Conservation (phyloP, 2,888 invertebrate genomes). For the Pristionchus exspectatus region DNA sequence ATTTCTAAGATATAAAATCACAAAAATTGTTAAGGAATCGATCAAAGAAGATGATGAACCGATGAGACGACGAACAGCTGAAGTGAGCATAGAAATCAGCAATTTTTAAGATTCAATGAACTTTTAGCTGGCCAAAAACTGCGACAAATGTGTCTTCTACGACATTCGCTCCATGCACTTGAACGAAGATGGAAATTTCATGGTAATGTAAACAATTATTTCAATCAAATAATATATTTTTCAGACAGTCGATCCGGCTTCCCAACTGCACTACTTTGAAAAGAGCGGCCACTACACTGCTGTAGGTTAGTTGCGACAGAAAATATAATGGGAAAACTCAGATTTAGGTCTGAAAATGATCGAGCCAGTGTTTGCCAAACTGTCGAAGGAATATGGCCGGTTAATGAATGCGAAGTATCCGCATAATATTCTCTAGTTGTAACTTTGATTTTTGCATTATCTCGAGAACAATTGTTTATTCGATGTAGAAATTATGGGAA, state of each 20-base stretch:
- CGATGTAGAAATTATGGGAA: too few species aligned
- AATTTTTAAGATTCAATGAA: neutral
- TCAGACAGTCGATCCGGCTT: neutral
- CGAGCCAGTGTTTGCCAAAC: neutral
- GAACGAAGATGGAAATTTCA: neutral
- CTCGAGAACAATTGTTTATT: too few species aligned
- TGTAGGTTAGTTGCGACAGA: neutral
- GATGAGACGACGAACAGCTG: neutral
- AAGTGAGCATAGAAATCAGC: neutral
- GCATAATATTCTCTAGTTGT: constrained; percentile 7
- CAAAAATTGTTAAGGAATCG: neutral
- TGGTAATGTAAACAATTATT: neutral
- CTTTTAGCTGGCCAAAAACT: neutral
- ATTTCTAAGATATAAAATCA: neutral
- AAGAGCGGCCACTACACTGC: neutral
- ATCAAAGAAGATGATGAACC: neutral
- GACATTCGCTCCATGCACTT: neutral
- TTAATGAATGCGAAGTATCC: constrained; percentile 11
- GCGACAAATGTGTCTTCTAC: constrained; percentile 41
- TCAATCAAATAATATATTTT: neutral
- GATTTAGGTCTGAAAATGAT: neutral
- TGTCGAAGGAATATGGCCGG: neutral
- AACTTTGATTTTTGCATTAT: too few species aligned
- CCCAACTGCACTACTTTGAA: constrained; percentile 5
- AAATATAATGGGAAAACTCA: neutral